A percentile compares a stretch with the other conserved stretches of the same genome.
Conservation (phyloP, 2,113 vertebrate species). For the Neoarius graeffei region DNA sequence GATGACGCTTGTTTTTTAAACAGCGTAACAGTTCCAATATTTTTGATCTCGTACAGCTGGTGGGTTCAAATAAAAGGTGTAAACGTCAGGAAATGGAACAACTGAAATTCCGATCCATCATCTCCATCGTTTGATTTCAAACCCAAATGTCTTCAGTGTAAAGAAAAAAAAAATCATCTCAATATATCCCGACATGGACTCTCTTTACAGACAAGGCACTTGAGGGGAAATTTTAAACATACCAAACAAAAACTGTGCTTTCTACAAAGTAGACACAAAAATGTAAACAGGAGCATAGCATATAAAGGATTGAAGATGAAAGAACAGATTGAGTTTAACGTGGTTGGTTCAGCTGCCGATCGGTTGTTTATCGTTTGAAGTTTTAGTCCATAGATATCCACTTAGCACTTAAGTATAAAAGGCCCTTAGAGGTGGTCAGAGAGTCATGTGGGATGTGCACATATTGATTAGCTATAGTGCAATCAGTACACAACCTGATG, state of each 20-base stretch:
- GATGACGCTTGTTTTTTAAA: too few relatives aligned
- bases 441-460: neutral
- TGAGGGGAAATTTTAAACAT: neutral
- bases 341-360: neutral
- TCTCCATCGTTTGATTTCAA: neutral
- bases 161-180: neutral
- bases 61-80: neutral
- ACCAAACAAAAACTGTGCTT: neutral
- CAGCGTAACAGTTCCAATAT: neutral
- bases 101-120: neutral
- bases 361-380: neutral
- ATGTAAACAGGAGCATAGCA: neutral
- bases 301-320: neutral
- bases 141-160: neutral
- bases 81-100: neutral
- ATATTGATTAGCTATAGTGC: neutral
- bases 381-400: neutral
- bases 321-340: neutral
- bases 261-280: neutral
- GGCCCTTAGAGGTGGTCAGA: neutral
- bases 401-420: neutral
- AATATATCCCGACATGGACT: neutral
- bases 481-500: slow-evolving; percentile 11
- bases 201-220: neutral
- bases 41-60: neutral